Conservation (phyloP, 2,888 invertebrate genomes). For the Tiphia femorata region DNA sequence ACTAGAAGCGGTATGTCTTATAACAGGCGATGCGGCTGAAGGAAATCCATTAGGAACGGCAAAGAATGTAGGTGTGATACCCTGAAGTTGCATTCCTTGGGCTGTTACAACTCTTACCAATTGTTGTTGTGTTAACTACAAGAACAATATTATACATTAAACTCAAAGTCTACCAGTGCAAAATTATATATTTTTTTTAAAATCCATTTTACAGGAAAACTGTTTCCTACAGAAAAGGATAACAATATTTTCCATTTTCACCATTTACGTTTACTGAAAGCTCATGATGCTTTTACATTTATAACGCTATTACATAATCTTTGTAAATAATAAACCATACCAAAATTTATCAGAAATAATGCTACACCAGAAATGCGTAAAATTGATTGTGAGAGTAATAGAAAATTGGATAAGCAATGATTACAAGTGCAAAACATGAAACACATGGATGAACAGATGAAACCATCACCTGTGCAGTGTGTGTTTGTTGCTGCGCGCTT, state of each 20-base stretch:
- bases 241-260: too few relatives aligned
- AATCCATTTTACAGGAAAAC: too few relatives aligned
- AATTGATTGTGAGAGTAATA: slow-evolving; percentile 1
- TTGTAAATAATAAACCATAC: background rate
- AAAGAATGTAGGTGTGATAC: slow-evolving; percentile 65
- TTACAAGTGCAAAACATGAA: slow-evolving; percentile 32
- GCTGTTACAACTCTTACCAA: slow-evolving; percentile 75
- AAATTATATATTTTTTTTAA: too few relatives aligned
- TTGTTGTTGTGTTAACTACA: slow-evolving; percentile 70
- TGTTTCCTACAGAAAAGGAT: too few relatives aligned
- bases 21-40: slow-evolving; percentile 63
- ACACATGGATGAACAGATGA: slow-evolving; percentile 55
- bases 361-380: slow-evolving; percentile 2
- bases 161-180: too few relatives aligned
- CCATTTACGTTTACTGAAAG: too few relatives aligned
- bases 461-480: slow-evolving; percentile 69
- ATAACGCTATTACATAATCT: background rate
- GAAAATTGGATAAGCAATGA: slow-evolving; percentile 41
- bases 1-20: slow-evolving; percentile 66
- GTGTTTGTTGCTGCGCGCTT: slow-evolving; percentile 67
- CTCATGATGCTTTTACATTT: background rate
- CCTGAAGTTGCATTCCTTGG: slow-evolving; percentile 74
- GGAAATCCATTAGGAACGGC: slow-evolving; percentile 67
- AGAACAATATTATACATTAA: slow-evolving; percentile 23
- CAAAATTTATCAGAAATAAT: slow-evolving; percentile 4